Evolutionary conservation across 2,888 invertebrate species (phyloP).

Genomic region (Gasteruption jaculator): DNA sequence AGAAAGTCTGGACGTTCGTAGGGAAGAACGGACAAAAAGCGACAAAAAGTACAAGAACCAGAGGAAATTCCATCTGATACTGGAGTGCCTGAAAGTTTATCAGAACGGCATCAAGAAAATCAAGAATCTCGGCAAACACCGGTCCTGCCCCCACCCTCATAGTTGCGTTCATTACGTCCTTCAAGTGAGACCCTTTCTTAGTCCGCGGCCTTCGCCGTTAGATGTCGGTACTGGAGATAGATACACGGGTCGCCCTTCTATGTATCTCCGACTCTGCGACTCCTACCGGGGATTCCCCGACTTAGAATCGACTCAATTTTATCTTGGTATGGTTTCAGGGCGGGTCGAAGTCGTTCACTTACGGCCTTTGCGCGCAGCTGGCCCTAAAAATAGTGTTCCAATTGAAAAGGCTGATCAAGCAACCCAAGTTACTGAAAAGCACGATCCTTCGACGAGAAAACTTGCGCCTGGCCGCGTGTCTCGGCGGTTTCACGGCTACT

Average conservation of each 20-base stretch:
- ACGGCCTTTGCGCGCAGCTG: conserved; percentile 62
- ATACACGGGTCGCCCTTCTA: too few species aligned
- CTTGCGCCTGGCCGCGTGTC: conserved; percentile 62
- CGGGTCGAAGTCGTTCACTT: conserved; percentile 57
- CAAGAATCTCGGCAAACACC: conserved; percentile 54
- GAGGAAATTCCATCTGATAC: conserved; percentile 48
- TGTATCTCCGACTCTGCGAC: too few species aligned
- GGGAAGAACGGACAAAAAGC: conserved; percentile 13
- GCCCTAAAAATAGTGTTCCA: conserved; percentile 59
- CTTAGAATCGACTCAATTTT: conserved; percentile 4
- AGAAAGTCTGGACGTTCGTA: too few species aligned
- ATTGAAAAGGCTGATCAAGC: conserved; percentile 54
- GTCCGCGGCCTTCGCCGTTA: too few species aligned
- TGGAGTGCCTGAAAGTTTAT: conserved; percentile 51
- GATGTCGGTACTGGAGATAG: too few species aligned
- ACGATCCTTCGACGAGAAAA: conserved; percentile 57
- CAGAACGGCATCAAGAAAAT: conserved; percentile 52
- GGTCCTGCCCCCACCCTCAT: conserved; percentile 60
- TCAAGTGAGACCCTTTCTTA: too few species aligned
- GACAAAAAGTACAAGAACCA: conserved; percentile 34
- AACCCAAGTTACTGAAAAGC: conserved; percentile 54
- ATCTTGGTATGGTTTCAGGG: conserved; percentile 50
- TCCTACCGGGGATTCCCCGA: too few species aligned
- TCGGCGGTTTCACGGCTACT: conserved; percentile 66
- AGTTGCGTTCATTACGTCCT: conserved; percentile 61